Evolutionary conservation across 2,797 vertebrate genomes (phyloP).

Genomic region (Tauraco hartlaubi): DNA sequence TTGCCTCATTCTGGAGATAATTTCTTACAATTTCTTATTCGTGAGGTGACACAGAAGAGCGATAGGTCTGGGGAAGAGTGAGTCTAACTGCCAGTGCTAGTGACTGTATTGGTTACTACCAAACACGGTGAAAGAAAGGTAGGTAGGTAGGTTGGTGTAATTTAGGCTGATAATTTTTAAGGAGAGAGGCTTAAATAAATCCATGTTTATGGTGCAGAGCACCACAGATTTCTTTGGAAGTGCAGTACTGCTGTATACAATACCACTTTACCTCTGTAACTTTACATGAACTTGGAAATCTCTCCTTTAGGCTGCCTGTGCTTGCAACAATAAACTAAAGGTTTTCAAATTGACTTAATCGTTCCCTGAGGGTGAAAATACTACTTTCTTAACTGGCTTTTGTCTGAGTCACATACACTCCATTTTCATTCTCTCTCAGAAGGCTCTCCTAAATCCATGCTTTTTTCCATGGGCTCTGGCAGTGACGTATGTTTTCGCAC

Average conservation of each 20-base stretch:
- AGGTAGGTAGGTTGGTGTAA: neutral
- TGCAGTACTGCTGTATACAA: neutral
- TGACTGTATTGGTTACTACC: neutral
- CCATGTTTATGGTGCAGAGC: neutral
- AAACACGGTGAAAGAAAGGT: neutral
- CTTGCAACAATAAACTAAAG: neutral
- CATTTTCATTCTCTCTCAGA: neutral
- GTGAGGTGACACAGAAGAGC: neutral
- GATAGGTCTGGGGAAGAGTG: neutral
- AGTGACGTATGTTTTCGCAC: neutral
- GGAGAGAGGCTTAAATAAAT: neutral
- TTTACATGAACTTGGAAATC: neutral
- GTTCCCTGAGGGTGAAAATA: conserved; percentile 1
- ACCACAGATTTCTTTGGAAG: neutral
- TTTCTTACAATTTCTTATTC: neutral
- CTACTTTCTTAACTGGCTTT: neutral
- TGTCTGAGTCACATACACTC: neutral
- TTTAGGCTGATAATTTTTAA: neutral
- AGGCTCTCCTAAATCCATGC: neutral
- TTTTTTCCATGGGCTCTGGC: neutral
- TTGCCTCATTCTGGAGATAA: neutral
- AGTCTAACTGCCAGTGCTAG: neutral
- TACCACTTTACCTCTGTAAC: neutral
- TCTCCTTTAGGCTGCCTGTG: neutral
- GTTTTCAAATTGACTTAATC: conserved; percentile 1